phyloP scores from a whole-genome alignment of 2,888 invertebrate species.

The Tenodera sinensis region DNA sequence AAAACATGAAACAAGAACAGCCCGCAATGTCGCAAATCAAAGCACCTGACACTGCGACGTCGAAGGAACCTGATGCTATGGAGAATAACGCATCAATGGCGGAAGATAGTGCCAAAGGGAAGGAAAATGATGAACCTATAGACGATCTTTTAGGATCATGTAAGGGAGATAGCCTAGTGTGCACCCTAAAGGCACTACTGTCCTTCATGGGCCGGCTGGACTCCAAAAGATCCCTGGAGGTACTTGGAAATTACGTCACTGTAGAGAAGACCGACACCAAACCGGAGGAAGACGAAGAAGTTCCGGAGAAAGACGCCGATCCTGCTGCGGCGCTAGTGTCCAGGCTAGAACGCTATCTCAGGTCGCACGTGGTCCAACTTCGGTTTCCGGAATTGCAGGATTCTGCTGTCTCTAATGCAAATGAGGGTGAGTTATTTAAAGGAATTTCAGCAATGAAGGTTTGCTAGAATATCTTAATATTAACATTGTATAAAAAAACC shows the following conservation, averaged over 20 bases:
- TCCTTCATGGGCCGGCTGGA: constrained; percentile 49
- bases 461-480: background rate
- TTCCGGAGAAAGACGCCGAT: background rate
- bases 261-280: constrained; percentile 39
- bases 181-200: constrained; percentile 46
- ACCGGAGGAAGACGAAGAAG: background rate
- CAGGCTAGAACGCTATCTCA: constrained; percentile 8
- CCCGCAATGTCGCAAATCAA: background rate
- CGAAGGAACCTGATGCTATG: constrained; percentile 41
- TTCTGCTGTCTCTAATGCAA: background rate
- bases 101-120: constrained; percentile 5
- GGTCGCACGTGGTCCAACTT: background rate
- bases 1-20: background rate
- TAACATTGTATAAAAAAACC: too few relatives aligned
- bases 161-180: background rate
- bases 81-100: background rate
- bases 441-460: background rate
- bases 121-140: constrained; percentile 37
- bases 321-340: background rate
- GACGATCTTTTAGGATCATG: constrained; percentile 33
- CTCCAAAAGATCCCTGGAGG: constrained; percentile 42
- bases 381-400: constrained; percentile 25
- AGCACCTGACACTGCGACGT: constrained; percentile 49
- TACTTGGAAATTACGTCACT: constrained; percentile 44
- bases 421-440: background rate